These are phyloP conservation scores for Rotaria socialis DNA, from an alignment of 2,888 invertebrate species.

Conservation along the genomic window DNA sequence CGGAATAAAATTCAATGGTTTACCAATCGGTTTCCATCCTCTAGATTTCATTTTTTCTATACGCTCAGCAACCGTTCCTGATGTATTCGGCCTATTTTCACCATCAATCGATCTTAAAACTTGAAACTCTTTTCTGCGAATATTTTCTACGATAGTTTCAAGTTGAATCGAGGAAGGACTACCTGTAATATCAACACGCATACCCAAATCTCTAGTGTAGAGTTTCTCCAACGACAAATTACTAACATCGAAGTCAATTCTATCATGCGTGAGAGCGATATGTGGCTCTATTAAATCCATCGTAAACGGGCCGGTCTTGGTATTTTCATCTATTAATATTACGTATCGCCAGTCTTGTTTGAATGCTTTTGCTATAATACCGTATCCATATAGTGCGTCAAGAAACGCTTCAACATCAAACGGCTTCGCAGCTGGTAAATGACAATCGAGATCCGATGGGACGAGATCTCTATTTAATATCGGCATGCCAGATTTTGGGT, in stretches of 20 bases:
- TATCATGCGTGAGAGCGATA: background rate
- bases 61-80: background rate
- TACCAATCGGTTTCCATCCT: background rate
- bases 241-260: background rate
- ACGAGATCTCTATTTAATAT: background rate
- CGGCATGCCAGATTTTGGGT: background rate
- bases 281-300: conserved; percentile 15
- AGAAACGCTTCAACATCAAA: background rate
- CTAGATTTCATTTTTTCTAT: background rate
- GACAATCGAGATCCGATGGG: background rate
- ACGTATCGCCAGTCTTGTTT: background rate
- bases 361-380: background rate
- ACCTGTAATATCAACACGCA: background rate
- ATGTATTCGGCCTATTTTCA: background rate
- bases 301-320: background rate
- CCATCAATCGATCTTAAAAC: background rate
- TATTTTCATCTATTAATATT: background rate
- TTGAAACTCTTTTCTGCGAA: background rate
- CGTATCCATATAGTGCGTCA: background rate
- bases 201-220: background rate
- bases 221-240: background rate
- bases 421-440: background rate
- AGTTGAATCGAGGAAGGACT: background rate
- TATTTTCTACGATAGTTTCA: background rate
- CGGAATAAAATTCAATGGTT: background rate